Conservation (phyloP, 2,113 vertebrate species). For the Lepus americanus region DNA sequence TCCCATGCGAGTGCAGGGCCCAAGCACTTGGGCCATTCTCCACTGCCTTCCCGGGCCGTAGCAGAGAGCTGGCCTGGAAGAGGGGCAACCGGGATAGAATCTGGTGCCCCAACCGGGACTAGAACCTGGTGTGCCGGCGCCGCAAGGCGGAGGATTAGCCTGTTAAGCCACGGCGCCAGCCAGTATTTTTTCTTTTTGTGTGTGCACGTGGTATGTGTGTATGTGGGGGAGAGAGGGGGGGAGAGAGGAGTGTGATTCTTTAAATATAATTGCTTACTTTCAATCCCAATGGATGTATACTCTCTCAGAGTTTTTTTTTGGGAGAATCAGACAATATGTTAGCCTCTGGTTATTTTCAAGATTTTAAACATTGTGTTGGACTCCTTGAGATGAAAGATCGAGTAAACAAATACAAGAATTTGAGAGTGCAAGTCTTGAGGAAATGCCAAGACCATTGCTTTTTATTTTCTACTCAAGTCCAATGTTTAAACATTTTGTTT, state of each 20-base stretch:
- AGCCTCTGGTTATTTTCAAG: conserved; percentile 47
- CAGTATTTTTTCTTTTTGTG: conserved; percentile 12
- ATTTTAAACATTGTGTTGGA: conserved; percentile 52
- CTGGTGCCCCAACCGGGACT: too few relatives aligned
- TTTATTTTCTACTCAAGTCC: conserved; percentile 63
- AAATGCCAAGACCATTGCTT: conserved; percentile 51
- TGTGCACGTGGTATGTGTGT: background rate
- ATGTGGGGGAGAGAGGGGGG: too few relatives aligned
- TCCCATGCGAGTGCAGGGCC: too few relatives aligned
- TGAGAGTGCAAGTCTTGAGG: background rate
- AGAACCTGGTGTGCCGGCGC: too few relatives aligned
- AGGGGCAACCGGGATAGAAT: too few relatives aligned
- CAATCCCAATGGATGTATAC: background rate
- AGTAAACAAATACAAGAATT: conserved; percentile 60
- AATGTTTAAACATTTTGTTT: conserved; percentile 60
- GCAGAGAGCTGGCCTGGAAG: too few relatives aligned
- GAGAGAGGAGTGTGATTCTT: background rate
- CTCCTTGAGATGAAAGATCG: conserved; percentile 59
- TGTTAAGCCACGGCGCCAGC: too few relatives aligned
- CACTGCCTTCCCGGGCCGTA: too few relatives aligned
- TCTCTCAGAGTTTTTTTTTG: background rate
- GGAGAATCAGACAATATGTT: background rate
- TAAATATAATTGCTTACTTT: conserved; percentile 16
- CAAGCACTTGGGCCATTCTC: too few relatives aligned
- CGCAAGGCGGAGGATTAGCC: too few relatives aligned